These are phyloP conservation scores for Diachasma alloeum DNA, from an alignment of 1,140 invertebrate species.

Conservation along the genomic window DNA sequence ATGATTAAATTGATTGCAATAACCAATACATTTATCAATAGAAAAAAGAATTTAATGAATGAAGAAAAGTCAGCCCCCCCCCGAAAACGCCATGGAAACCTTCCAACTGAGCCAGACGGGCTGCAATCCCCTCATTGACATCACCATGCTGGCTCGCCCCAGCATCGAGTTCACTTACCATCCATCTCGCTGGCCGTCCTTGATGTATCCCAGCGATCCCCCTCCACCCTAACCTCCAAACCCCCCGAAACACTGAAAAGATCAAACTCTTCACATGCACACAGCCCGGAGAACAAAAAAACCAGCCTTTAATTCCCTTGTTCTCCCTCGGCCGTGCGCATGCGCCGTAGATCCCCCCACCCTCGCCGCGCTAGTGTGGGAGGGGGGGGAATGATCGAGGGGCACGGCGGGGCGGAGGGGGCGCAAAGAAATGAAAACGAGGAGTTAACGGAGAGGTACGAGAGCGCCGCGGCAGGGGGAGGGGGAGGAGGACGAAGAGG, in stretches of 20 bases:
- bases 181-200: slow-evolving; percentile 18
- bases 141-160: neutral
- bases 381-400: neutral
- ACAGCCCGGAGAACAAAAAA: neutral
- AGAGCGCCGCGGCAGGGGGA: neutral
- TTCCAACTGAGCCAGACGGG: neutral
- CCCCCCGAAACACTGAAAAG: neutral
- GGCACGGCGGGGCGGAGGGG: neutral
- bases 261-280: neutral
- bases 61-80: too few relatives aligned
- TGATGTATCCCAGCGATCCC: slow-evolving; percentile 20
- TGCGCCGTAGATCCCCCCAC: neutral
- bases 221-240: neutral
- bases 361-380: neutral
- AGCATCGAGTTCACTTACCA: slow-evolving; percentile 24
- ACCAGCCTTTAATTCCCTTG: neutral
- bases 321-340: neutral
- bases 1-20: too few relatives aligned
- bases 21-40: too few relatives aligned
- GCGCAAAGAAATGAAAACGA: neutral
- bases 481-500: slow-evolving; percentile 18
- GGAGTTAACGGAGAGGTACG: slow-evolving; percentile 3
- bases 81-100: too few relatives aligned
- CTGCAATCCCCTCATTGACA: slow-evolving; percentile 17
- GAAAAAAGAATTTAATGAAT: too few relatives aligned